A percentile compares a stretch with the other conserved stretches of the same genome.
These are phyloP conservation scores for Callocephalon fimbriatum DNA, from an alignment of 2,113 vertebrate genomes.

Conservation along the genomic window DNA sequence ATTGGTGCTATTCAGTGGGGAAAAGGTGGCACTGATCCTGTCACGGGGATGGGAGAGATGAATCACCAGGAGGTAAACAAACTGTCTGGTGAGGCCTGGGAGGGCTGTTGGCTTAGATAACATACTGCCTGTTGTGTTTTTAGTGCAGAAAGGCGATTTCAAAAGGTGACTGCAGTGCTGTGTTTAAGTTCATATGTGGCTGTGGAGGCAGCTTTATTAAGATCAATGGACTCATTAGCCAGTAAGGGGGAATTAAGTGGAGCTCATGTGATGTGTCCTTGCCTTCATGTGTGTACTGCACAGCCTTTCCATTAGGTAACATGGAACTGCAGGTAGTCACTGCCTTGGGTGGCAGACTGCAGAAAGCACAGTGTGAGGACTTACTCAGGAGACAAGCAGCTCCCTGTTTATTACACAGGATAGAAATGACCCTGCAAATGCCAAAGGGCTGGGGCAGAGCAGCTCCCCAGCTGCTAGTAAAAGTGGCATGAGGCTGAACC, in stretches of 20 bases:
- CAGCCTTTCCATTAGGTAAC: not conserved
- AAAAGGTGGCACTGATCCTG: not conserved
- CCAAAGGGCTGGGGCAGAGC: not conserved
- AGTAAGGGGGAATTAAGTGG: not conserved
- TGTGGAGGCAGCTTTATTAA: not conserved
- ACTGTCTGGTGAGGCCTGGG: not conserved
- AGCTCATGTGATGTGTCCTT: rapidly evolving
- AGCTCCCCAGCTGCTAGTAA: not conserved
- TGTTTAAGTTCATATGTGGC: not conserved
- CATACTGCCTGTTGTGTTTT: rapidly evolving
- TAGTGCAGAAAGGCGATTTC: not conserved
- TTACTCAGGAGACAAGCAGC: not conserved
- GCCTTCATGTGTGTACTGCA: not conserved
- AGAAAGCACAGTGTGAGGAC: rapidly evolving
- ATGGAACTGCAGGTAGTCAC: not conserved
- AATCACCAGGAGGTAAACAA: not conserved
- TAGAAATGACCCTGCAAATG: not conserved
- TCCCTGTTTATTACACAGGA: not conserved
- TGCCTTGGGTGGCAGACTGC: not conserved
- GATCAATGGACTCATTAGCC: not conserved
- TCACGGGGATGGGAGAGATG: not conserved
- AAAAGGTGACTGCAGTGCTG: not conserved
- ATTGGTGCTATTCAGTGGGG: not conserved
- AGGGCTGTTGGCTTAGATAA: not conserved
- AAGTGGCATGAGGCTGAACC: rapidly evolving